phyloP scores from a whole-genome alignment of 2,113 vertebrate species.

The Felis catus region F.catus_Fca126_mat1.0 CM031416.1:78860001-78860500 shows the following conservation, averaged over 20 bases:
- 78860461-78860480: background rate
- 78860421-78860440: background rate
- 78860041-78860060: conserved; percentile 38
- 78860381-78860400: background rate
- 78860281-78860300: background rate
- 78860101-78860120: conserved; percentile 37
- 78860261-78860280: background rate
- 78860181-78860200: background rate
- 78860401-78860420: background rate
- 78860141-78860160: background rate
- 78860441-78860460: background rate
- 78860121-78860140: background rate
- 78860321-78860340: background rate
- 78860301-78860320: background rate
- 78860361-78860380: background rate
- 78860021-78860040: conserved; percentile 43
- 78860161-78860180: conserved; percentile 14
- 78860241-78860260: background rate
- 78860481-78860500: background rate
- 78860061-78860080: conserved; percentile 42
- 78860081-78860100: background rate
- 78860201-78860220: background rate
- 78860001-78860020: conserved; percentile 58
- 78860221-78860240: background rate
- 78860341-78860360: background rate